Percentiles rank a stretch among this genome's conserved stretches.
phyloP scores from a whole-genome alignment of 1,140 invertebrate genomes.

The Drosophila subpulchrella region DNA sequence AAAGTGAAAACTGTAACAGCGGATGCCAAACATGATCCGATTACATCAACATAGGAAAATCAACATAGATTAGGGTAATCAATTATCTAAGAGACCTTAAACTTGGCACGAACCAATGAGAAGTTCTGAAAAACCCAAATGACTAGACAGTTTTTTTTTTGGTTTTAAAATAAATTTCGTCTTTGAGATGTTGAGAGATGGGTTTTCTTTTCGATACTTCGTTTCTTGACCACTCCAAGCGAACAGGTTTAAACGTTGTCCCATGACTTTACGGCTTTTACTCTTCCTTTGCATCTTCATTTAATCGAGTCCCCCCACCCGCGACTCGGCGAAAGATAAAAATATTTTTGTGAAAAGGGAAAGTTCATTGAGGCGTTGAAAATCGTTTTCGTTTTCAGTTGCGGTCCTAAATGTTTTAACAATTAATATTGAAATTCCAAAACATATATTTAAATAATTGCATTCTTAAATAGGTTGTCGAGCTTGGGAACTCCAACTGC shows the following conservation, averaged over 20 bases:
- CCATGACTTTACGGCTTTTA: constrained; percentile 64
- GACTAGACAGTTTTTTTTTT: constrained; percentile 24
- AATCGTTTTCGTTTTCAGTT: constrained; percentile 52
- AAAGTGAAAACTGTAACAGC: constrained; percentile 70
- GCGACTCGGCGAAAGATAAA: constrained; percentile 27
- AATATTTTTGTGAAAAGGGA: constrained; percentile 67
- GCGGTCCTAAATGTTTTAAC: constrained; percentile 44
- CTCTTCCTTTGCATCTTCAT: constrained; percentile 79
- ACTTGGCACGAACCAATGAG: background rate
- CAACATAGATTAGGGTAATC: constrained; percentile 20
- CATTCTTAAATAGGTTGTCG: constrained; percentile 49
- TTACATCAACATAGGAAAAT: constrained; percentile 36
- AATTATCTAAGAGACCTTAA: constrained; percentile 32
- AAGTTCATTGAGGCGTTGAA: constrained; percentile 74
- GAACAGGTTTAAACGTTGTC: constrained; percentile 78
- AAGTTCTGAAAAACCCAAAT: constrained; percentile 33
- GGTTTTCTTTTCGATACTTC: constrained; percentile 25
- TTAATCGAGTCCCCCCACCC: constrained; percentile 49
- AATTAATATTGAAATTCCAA: constrained; percentile 71
- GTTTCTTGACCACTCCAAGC: constrained; percentile 51
- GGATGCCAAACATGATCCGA: constrained; percentile 57
- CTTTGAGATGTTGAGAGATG: background rate
- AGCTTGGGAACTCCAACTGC: constrained; percentile 1
- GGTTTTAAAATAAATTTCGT: background rate
- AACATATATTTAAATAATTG: constrained; percentile 77